phyloP scores from a whole-genome alignment of 2,113 vertebrate genomes.

The Melanotaenia duboulayi region DNA sequence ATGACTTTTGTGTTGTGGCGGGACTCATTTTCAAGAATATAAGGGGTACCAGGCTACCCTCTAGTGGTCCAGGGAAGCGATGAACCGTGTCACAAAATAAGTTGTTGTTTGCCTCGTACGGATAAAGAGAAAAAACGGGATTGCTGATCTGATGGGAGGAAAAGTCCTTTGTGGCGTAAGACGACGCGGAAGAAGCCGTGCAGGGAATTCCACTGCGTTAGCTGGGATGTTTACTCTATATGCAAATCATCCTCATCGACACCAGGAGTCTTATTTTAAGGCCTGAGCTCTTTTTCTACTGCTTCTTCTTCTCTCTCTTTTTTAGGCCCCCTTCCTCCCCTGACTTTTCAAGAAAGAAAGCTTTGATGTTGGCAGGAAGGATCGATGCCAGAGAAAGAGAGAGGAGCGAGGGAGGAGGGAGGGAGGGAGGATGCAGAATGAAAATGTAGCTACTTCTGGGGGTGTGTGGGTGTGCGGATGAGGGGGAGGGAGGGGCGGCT shows the following conservation, averaged over 20 bases:
- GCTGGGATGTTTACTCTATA: slow-evolving; percentile 61
- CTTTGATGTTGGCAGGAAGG: slow-evolving; percentile 73
- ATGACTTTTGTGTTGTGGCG: slow-evolving; percentile 46
- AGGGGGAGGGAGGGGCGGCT: slow-evolving; percentile 4
- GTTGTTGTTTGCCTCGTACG: slow-evolving; percentile 56
- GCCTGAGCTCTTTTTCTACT: slow-evolving; percentile 14
- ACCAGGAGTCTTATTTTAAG: slow-evolving; percentile 61
- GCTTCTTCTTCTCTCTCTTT: neutral
- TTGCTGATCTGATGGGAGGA: slow-evolving; percentile 36
- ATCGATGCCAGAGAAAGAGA: slow-evolving; percentile 61
- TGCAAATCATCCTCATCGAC: slow-evolving; percentile 64
- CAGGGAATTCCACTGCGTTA: slow-evolving; percentile 54
- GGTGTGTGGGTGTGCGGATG: slow-evolving; percentile 40
- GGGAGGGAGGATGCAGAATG: slow-evolving; percentile 53
- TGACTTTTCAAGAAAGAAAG: slow-evolving; percentile 75
- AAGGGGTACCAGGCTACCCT: slow-evolving; percentile 75
- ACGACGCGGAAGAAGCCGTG: slow-evolving; percentile 23
- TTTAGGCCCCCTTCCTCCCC: neutral
- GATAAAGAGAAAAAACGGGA: slow-evolving; percentile 47
- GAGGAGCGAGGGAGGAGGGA: neutral
- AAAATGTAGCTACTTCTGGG: slow-evolving; percentile 62
- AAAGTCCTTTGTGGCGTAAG: slow-evolving; percentile 47
- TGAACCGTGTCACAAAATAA: slow-evolving; percentile 64
- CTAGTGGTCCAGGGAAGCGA: slow-evolving; percentile 68
- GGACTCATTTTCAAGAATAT: slow-evolving; percentile 32